These are phyloP conservation scores for Perognathus longimembris DNA, from an alignment of 2,113 vertebrate species.

Conservation along the genomic window DNA sequence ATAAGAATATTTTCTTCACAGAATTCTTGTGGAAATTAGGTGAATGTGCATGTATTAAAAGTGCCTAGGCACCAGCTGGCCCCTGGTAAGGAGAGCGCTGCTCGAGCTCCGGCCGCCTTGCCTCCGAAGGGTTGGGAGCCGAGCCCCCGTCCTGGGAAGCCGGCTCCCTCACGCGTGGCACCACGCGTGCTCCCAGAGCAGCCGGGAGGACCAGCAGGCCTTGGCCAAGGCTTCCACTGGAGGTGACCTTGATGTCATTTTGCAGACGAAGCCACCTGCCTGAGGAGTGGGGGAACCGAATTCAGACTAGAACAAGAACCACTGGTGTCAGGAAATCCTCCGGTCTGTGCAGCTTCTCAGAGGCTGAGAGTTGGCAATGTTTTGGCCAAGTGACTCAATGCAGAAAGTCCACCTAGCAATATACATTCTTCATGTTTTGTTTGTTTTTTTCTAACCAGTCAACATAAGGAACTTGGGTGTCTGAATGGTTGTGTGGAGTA, in stretches of 20 bases:
- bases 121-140: background rate
- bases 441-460: too few species aligned
- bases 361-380: background rate
- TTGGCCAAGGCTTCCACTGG: background rate
- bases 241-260: background rate
- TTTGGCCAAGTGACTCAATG: background rate
- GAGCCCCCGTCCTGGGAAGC: background rate
- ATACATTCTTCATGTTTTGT: background rate
- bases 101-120: background rate
- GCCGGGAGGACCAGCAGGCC: background rate
- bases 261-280: background rate
- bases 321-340: background rate
- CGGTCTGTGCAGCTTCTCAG: background rate
- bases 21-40: background rate
- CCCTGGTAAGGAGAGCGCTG: too few species aligned
- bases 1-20: background rate
- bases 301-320: too few species aligned
- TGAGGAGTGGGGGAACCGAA: background rate
- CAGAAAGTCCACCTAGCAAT: background rate
- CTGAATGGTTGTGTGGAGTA: background rate
- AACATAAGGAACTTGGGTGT: background rate
- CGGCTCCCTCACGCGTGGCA: background rate
- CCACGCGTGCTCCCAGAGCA: background rate
- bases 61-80: too few species aligned
- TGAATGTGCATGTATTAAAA: background rate